Percentiles rank a stretch among this genome's conserved stretches.
phyloP scores from a whole-genome alignment of 1,140 invertebrate genomes.

The Zaprionus ornatus region DNA sequence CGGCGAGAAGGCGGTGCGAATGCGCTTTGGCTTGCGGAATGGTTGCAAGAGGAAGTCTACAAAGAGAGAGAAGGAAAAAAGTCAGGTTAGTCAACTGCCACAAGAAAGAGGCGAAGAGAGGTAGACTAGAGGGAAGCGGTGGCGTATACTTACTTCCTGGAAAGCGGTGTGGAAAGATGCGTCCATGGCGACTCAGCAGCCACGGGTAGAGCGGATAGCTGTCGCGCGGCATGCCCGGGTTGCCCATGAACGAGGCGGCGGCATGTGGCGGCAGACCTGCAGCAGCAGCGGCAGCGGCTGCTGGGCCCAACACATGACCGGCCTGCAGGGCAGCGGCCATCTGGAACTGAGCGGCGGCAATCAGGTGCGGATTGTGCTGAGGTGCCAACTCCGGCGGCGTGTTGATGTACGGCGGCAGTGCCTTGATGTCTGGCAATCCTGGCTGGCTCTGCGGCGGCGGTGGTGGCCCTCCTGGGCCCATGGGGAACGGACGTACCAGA shows the following conservation, averaged over 20 bases:
- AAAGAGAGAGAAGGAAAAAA: constrained; percentile 71
- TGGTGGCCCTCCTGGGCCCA: constrained; percentile 62
- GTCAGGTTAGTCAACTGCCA: constrained; percentile 17
- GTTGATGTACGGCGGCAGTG: constrained; percentile 86
- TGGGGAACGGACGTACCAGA: constrained; percentile 71
- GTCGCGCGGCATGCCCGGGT: constrained; percentile 88
- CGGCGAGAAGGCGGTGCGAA: constrained; percentile 97
- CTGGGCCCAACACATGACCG: constrained; percentile 73
- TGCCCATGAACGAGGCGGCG: constrained; percentile 86
- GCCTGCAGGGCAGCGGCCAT: constrained; percentile 87
- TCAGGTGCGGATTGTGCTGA: constrained; percentile 87
- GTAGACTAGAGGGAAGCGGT: not conserved
- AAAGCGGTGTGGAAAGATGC: constrained; percentile 95
- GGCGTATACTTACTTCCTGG: constrained; percentile 90
- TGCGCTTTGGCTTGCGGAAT: constrained; percentile 97
- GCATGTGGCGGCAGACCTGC: constrained; percentile 84
- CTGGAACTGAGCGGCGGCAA: constrained; percentile 88
- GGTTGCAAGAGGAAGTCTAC: constrained; percentile 96
- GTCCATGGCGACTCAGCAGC: constrained; percentile 93
- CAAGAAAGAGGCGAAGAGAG: not conserved
- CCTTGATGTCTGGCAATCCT: constrained; percentile 80
- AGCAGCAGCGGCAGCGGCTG: constrained; percentile 82
- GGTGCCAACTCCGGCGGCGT: constrained; percentile 86
- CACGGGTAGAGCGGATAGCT: constrained; percentile 96
- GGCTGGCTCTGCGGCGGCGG: constrained; percentile 58